Evolutionary conservation across 2,888 invertebrate genomes (phyloP), one percentile per base, ranked within the genome.

Genomic region (Cephalotes varians): DNA sequence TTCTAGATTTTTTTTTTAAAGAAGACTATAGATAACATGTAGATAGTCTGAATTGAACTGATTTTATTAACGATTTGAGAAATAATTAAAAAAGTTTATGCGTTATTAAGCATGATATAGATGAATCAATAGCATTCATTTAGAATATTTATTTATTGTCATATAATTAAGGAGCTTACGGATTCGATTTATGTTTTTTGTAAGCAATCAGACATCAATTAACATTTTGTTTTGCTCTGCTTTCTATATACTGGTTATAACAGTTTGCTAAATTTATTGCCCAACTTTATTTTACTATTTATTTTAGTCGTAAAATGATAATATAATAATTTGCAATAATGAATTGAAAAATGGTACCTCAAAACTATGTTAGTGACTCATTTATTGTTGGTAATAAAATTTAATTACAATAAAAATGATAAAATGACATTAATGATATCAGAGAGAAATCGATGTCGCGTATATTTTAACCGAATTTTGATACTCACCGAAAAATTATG

Each of bases 131-230:
- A 15, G 25, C 18, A 25, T n/a, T n/a, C n/a, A n/a, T n/a, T n/a
- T n/a, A n/a, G n/a, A n/a, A 10, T 5, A 9, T 18, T 40, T 21
- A 1, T 7, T 71, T 71, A 54, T 71, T 80, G 71, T 21, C 40
- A 18, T 49, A 69, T 60, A 40, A 40, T 47, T 18, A 80, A 80
- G 71, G 80, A 60, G 37, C 4, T 28, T 15, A 21, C 6, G 40
- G 9, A 64, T 71, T 71, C 9, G 12, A 49, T n/a, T 31, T 15
- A 10, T 67, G 31, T 18, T 37, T 21, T 37, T 28, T 67, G 2
- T 54, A 54, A 37, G 6, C 21, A 37, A 15, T 67, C 1, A 1
- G 3, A 31, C 10, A 31, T 51, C 28, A 18, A 49, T 49, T 69
- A 5, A 2, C 12, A 51, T 51, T 51, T 69, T 49, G 2, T 31